A percentile compares a stretch with the other conserved stretches of the same genome.
These are phyloP conservation scores for Sphenopsis melanotis DNA, from an alignment of 2,797 vertebrate genomes.

Conservation along the genomic window DNA sequence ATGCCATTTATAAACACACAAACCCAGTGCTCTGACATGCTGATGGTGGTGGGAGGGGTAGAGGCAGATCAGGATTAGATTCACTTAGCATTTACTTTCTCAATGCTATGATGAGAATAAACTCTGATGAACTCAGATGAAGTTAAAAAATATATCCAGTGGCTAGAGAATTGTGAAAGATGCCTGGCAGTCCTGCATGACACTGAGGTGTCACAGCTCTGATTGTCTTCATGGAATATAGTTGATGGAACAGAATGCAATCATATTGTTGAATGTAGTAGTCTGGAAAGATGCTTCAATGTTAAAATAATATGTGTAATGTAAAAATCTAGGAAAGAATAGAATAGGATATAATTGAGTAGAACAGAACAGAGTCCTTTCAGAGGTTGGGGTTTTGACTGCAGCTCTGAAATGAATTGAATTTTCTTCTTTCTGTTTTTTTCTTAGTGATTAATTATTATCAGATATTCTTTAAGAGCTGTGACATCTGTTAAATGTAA, in stretches of 20 bases:
- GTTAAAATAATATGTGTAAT: neutral
- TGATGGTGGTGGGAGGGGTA: neutral
- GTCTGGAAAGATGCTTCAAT: neutral
- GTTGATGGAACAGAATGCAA: neutral
- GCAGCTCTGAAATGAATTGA: neutral
- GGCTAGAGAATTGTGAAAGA: neutral
- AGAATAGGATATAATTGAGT: neutral
- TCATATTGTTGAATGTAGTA: neutral
- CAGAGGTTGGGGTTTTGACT: neutral
- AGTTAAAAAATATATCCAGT: neutral
- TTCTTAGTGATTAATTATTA: neutral
- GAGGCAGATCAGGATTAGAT: neutral
- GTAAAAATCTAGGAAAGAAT: neutral
- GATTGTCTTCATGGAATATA: neutral
- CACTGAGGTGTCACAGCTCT: neutral
- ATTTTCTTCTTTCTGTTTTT: neutral
- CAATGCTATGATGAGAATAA: neutral
- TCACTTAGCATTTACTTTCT: neutral
- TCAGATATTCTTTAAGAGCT: neutral
- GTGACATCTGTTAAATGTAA: slow-evolving; percentile 14
- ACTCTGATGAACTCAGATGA: neutral
- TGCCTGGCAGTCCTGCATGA: neutral
- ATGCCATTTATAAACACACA: slow-evolving; percentile 22
- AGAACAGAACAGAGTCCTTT: neutral
- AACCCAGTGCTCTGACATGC: neutral